Evolutionary conservation across 1,140 invertebrate genomes (phyloP), one percentile per base, ranked within the genome.

Genomic region (Mycetomoellerius zeteki): DNA sequence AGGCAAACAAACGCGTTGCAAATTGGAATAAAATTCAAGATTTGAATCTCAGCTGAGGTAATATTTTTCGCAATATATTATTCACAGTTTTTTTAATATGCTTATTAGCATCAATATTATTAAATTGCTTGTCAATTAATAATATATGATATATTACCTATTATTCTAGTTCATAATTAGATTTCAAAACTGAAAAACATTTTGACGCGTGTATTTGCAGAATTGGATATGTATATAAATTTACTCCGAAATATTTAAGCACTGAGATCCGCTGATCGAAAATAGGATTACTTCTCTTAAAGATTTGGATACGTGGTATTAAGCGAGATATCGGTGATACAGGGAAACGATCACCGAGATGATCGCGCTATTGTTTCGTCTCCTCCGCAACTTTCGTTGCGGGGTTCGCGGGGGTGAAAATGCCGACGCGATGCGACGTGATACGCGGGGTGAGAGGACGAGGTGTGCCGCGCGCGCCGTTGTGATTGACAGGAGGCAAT

Each of bases 401-500:
- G 43, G 30, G 37, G 16, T 77, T 19, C 27, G 67, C 33, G 27
- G 37, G 67, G 19, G 71, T 65, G 88, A 84, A 60, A n/a, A 81
- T 72, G 71, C 37, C 80, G 73, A 24, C 69, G 88, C 76, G 65
- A 69, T 50, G 65, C 65, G 65, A 58, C 12, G 10, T 6, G 47
- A 7, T 14, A 65, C 12, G 43, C 33, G 33, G n/a, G n/a, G 3
- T 12, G 24, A 6, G 27, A n/a, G 6, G 47, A 16, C n/a, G 71
- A 30, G 47, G 43, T 56, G 19, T 54, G 84, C 92, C 90, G 90
- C 85, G 92, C 91, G 91, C 80, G 92, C 93, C 90, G 94, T 94
- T 94, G 94, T 95, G 94, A 95, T 95, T 95, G 94, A 95, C 94
- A 95, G 94, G 94, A 94, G 93, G 94, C 93, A 94, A 94, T 94